Evolutionary conservation across 1,140 invertebrate species (phyloP).

Genomic region (Nomia melanderi): DNA sequence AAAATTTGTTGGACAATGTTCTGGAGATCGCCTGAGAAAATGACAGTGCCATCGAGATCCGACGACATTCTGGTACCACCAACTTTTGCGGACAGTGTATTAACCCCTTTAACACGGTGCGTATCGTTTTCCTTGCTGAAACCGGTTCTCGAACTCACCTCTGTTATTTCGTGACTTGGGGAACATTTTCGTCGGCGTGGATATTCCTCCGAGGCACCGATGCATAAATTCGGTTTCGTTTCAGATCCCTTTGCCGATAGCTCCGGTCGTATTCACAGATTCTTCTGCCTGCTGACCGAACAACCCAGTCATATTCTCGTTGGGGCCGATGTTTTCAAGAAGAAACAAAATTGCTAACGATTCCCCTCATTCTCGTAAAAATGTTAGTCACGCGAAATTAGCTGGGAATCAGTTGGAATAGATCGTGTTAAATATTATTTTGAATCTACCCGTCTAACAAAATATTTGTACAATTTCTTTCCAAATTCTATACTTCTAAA

Average conservation of each 20-base stretch:
- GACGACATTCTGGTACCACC: background rate
- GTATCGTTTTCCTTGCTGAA: constrained; percentile 42
- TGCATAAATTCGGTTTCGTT: constrained; percentile 48
- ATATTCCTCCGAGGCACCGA: constrained; percentile 41
- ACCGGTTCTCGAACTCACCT: constrained; percentile 40
- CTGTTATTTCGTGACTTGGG: constrained; percentile 47
- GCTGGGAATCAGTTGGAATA: too few relatives aligned
- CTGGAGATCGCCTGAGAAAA: background rate
- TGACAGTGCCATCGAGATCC: background rate
- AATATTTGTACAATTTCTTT: too few relatives aligned
- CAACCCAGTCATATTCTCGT: background rate
- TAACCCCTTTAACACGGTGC: constrained; percentile 39
- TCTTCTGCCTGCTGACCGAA: background rate
- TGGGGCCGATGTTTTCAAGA: too few relatives aligned
- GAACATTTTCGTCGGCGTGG: constrained; percentile 44
- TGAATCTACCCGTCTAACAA: too few relatives aligned
- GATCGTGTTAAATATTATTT: too few relatives aligned
- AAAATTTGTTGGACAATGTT: background rate
- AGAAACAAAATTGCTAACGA: too few relatives aligned
- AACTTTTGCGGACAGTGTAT: constrained; percentile 28
- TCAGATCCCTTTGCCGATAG: constrained; percentile 35
- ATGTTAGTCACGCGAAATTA: too few relatives aligned
- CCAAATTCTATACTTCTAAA: too few relatives aligned
- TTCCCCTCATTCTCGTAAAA: too few relatives aligned
- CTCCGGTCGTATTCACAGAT: background rate